Evolutionary conservation across 2,113 vertebrate species (phyloP).

Genomic region (Macroglossus sobrinus): DNA sequence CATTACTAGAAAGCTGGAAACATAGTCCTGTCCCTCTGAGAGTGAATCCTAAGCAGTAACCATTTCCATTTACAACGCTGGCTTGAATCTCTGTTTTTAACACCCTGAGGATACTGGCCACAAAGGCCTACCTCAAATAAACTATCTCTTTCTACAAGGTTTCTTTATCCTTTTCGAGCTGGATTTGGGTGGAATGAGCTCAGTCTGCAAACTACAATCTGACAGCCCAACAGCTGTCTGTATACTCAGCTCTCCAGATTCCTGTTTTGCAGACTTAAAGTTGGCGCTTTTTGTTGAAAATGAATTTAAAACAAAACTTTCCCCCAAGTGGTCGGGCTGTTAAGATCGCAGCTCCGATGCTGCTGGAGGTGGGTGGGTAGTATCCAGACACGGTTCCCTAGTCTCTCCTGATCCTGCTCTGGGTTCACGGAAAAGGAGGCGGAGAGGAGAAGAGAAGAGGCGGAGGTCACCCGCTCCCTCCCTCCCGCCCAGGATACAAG

Average conservation of each 20-base stretch:
- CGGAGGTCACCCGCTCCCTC: constrained; percentile 14
- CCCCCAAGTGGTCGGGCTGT: not conserved
- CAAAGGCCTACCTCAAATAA: not conserved
- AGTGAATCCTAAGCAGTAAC: not conserved
- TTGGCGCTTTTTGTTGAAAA: not conserved
- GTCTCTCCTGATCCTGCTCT: not conserved
- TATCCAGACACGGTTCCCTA: rapidly evolving
- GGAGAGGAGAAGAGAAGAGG: constrained; percentile 51
- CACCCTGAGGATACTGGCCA: not conserved
- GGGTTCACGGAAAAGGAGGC: constrained; percentile 33
- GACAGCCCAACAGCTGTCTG: not conserved
- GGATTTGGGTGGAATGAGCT: not conserved
- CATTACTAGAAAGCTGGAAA: not conserved
- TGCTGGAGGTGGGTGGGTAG: not conserved
- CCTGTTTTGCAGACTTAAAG: not conserved
- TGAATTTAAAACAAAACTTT: constrained; percentile 9
- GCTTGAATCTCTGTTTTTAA: not conserved
- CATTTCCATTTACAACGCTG: not conserved
- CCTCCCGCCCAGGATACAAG: not conserved
- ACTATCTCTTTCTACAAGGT: not conserved
- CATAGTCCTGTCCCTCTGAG: not conserved
- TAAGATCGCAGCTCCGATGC: not conserved
- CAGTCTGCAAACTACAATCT: not conserved
- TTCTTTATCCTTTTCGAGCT: not conserved
- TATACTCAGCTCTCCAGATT: not conserved